These are phyloP conservation scores for Microplitis deprimator DNA, from an alignment of 2,888 invertebrate species.

Conservation along the genomic window DNA sequence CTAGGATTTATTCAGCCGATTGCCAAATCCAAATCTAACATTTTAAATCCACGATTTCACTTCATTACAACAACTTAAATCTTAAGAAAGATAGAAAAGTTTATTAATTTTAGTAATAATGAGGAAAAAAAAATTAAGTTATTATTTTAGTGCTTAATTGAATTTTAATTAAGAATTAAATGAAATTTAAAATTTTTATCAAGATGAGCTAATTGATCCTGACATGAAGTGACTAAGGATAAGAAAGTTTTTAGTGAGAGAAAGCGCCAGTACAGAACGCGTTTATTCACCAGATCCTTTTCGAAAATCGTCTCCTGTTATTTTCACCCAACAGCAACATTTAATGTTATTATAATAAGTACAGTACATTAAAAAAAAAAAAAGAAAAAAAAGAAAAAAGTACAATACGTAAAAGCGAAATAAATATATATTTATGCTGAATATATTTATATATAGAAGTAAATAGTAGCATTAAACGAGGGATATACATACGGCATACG, in stretches of 20 bases:
- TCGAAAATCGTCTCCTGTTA: constrained; percentile 33
- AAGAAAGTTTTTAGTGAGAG: constrained; percentile 38
- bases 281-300: constrained; percentile 36
- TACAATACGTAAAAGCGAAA: no score
- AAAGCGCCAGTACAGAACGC: constrained; percentile 22
- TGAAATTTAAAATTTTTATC: neutral
- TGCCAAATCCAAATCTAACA: constrained; percentile 4
- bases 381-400: neutral
- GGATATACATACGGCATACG: neutral
- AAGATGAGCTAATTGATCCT: constrained; percentile 9
- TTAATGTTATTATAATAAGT: neutral
- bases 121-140: neutral
- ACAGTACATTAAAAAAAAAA: neutral
- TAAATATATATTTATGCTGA: neutral
- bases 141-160: neutral
- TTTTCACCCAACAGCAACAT: constrained; percentile 28
- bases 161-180: neutral
- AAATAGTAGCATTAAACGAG: neutral
- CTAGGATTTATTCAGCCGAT: constrained; percentile 6
- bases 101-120: neutral
- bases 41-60: neutral
- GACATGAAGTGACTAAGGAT: constrained; percentile 33
- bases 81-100: neutral
- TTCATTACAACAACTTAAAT: neutral
- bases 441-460: neutral